A percentile compares a stretch with the other conserved stretches of the same genome.
Evolutionary conservation across 2,113 vertebrate species (phyloP).

Genomic region (Petroica traversi): DNA sequence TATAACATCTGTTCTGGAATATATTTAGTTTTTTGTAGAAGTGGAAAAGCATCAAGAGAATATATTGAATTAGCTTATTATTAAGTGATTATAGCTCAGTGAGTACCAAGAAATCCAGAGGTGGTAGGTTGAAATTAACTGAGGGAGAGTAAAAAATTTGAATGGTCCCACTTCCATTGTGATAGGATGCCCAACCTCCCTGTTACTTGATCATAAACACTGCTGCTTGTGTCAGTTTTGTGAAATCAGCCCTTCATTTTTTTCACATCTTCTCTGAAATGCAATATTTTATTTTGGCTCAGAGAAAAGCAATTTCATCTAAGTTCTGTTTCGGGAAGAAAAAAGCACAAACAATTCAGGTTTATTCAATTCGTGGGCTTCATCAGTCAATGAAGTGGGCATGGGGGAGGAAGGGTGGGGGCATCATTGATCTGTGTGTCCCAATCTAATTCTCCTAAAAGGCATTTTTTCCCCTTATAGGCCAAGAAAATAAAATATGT

Average conservation of each 20-base stretch:
- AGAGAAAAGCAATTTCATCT: background rate
- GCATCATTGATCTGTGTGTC: background rate
- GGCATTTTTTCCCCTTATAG: background rate
- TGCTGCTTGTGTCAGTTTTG: background rate
- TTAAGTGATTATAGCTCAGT: background rate
- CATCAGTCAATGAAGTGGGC: background rate
- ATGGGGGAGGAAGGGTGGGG: accelerated
- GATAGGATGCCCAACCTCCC: background rate
- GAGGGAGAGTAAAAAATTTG: background rate
- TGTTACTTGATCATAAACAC: background rate
- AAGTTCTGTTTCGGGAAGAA: background rate
- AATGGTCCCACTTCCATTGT: background rate
- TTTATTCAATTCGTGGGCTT: background rate
- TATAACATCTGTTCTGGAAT: background rate
- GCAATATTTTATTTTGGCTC: background rate
- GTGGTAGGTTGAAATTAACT: background rate
- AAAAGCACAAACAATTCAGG: background rate
- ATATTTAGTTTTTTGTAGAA: background rate
- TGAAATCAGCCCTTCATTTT: background rate
- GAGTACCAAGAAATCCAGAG: background rate
- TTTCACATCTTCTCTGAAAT: background rate
- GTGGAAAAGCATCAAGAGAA: background rate
- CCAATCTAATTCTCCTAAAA: background rate
- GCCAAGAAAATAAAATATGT: background rate
- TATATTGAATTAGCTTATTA: background rate